A percentile compares a stretch with the other conserved stretches of the same genome.
phyloP scores from a whole-genome alignment of 2,888 invertebrate species.

The Lamellibrachia columna region DNA sequence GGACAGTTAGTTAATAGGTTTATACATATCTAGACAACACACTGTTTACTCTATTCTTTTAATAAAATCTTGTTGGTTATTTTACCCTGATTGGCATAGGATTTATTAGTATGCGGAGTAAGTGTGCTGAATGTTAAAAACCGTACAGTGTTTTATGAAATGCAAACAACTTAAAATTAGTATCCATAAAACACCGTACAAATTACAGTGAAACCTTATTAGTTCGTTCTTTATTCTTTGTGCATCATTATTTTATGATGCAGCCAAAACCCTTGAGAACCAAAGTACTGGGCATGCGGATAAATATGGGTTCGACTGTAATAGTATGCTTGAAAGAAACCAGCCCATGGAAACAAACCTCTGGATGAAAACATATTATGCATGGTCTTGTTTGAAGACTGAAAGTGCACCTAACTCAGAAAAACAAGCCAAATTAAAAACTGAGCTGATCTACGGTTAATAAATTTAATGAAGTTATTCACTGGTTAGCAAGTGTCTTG shows the following conservation, averaged over 20 bases:
- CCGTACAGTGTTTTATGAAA: background rate
- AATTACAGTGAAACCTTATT: too few relatives aligned
- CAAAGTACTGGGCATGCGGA: too few relatives aligned
- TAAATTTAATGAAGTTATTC: background rate
- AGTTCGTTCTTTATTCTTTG: background rate
- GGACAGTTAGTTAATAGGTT: too few relatives aligned
- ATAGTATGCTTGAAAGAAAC: background rate
- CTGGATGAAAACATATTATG: background rate
- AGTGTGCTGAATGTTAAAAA: background rate
- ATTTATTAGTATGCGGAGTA: background rate
- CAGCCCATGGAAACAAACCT: too few relatives aligned
- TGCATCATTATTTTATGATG: background rate
- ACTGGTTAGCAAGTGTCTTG: background rate
- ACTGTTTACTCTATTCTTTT: too few relatives aligned
- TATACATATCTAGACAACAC: too few relatives aligned
- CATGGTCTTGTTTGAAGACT: background rate
- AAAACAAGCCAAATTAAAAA: background rate
- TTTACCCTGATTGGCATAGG: background rate
- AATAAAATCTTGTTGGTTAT: too few relatives aligned
- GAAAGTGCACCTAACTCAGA: background rate
- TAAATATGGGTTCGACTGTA: too few relatives aligned
- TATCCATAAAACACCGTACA: background rate
- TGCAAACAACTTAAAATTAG: background rate
- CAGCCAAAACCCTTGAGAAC: too few relatives aligned
- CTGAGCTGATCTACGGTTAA: background rate